Percentiles rank a stretch among this genome's conserved stretches.
Evolutionary conservation across 2,797 vertebrate species (phyloP).

Genomic region (Myioborus miniatus): DNA sequence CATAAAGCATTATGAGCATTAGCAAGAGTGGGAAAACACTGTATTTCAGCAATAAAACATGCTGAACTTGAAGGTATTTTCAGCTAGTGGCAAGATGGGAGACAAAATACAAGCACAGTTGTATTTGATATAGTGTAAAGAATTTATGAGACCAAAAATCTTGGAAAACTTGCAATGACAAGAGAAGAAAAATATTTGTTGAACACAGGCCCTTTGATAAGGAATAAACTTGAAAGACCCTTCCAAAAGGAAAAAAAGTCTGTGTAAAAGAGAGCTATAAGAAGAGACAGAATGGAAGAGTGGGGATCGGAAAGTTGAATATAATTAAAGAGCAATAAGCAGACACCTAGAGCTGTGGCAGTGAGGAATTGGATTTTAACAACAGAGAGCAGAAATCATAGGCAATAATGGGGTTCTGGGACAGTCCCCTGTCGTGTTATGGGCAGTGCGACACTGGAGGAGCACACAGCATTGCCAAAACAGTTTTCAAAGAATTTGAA

Average conservation of each 20-base stretch:
- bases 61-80: background rate
- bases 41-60: background rate
- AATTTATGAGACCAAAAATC: background rate
- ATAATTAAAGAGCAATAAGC: background rate
- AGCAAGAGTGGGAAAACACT: background rate
- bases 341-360: background rate
- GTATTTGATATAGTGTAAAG: background rate
- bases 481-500: conserved; percentile 1
- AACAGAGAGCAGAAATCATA: background rate
- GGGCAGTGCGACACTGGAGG: too few relatives aligned
- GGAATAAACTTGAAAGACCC: background rate
- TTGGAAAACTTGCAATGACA: background rate
- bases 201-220: background rate
- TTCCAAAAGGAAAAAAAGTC: background rate
- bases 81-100: background rate
- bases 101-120: background rate
- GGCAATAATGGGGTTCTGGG: background rate
- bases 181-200: background rate
- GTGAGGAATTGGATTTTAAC: background rate
- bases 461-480: rapidly evolving
- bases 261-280: background rate
- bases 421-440: background rate
- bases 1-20: background rate
- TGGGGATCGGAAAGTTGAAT: background rate
- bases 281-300: background rate